Evolutionary conservation across 2,888 invertebrate genomes (phyloP).

Genomic region (Protula sp.): DNA sequence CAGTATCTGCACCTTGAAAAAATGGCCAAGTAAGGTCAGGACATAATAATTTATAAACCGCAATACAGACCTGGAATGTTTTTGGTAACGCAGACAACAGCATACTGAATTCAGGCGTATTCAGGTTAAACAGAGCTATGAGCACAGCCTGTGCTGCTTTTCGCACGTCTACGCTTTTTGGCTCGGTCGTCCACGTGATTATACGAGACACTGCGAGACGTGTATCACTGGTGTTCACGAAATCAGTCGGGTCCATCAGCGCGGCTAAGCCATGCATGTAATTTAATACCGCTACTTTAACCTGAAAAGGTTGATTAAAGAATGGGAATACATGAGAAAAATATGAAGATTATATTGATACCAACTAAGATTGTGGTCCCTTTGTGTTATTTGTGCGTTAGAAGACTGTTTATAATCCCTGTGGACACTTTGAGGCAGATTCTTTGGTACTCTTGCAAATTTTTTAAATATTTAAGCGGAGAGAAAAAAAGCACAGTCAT

Average conservation of each 20-base stretch:
- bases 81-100: conserved; percentile 58
- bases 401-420: too few species aligned
- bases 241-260: conserved; percentile 54
- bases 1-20: too few species aligned
- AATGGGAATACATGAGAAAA: conserved; percentile 1
- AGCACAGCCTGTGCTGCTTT: conserved; percentile 62
- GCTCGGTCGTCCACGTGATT: conserved; percentile 68
- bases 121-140: conserved; percentile 82
- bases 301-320: too few species aligned
- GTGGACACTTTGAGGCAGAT: too few species aligned
- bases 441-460: too few species aligned
- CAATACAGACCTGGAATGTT: conserved; percentile 47
- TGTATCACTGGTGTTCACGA: conserved; percentile 61
- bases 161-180: conserved; percentile 64
- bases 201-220: conserved; percentile 65
- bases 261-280: conserved; percentile 54
- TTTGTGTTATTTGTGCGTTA: too few species aligned
- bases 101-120: conserved; percentile 82
- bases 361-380: too few species aligned
- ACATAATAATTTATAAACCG: too few species aligned
- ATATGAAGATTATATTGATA: too few species aligned
- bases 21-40: too few species aligned
- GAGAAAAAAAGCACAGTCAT: too few species aligned
- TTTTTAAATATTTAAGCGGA: too few species aligned
- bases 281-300: conserved; percentile 57